phyloP scores from a whole-genome alignment of 92 coral and sea anemone species.

The Parazoanthus swiftii region DNA sequence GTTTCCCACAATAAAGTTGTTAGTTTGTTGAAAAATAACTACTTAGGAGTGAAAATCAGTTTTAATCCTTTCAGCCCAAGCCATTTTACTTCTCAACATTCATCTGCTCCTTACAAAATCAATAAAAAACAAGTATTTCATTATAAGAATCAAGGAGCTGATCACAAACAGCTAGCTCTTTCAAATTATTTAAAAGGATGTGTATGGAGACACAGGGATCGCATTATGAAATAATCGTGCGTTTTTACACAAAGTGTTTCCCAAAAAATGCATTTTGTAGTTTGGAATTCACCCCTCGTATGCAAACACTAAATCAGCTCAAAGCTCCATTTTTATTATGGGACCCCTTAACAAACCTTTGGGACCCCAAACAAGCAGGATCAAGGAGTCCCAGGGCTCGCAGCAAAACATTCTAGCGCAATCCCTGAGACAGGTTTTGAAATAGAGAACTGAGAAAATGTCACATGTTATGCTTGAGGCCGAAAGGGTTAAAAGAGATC shows the following conservation, averaged over 20 bases:
- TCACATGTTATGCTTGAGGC: not conserved
- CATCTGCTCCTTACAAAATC: not conserved
- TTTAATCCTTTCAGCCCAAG: not conserved
- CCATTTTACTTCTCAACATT: not conserved
- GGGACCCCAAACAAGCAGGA: too few species aligned
- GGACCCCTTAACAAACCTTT: too few species aligned
- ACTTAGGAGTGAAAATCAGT: not conserved
- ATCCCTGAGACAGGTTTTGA: not conserved
- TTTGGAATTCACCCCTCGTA: too few species aligned
- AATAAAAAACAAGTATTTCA: not conserved
- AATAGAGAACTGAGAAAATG: not conserved
- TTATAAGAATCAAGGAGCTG: not conserved
- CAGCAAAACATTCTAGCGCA: too few species aligned
- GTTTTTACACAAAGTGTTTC: too few species aligned
- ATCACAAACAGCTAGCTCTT: not conserved
- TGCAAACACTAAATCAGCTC: too few species aligned
- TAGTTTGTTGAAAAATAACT: not conserved
- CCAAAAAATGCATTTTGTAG: too few species aligned
- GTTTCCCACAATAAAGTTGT: not conserved
- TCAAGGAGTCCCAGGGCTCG: too few species aligned
- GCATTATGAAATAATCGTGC: too few species aligned
- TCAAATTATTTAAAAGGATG: not conserved
- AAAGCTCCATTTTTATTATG: too few species aligned
- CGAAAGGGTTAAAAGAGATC: not conserved
- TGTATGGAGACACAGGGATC: not conserved